Evolutionary conservation across 1,140 invertebrate species (phyloP).

Genomic region (Schmidtea mediterranea): DNA sequence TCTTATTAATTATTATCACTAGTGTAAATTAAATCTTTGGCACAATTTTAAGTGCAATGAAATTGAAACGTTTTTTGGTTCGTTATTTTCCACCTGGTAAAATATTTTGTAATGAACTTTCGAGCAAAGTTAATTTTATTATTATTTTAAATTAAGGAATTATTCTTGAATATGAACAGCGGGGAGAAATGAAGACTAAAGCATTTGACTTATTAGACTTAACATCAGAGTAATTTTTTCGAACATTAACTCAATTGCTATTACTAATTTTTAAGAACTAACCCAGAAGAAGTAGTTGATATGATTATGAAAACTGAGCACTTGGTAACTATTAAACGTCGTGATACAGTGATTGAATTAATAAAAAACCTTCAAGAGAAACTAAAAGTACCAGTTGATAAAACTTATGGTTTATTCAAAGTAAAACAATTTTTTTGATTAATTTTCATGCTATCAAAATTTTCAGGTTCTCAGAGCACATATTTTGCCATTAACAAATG

Average conservation of each 20-base stretch:
- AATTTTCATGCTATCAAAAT: too few relatives aligned
- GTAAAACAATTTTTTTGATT: neutral
- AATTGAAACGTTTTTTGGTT: neutral
- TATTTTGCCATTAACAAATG: slow-evolving; percentile 46
- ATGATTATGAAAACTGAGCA: slow-evolving; percentile 24
- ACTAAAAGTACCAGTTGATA: neutral
- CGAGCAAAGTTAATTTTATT: slow-evolving; percentile 6
- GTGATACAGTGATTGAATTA: slow-evolving; percentile 18
- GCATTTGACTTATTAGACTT: slow-evolving; percentile 25
- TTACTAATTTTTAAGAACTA: slow-evolving; percentile 20
- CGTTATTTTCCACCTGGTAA: neutral
- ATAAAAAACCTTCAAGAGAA: neutral
- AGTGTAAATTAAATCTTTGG: too few relatives aligned
- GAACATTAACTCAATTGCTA: too few relatives aligned
- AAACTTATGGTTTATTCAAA: slow-evolving; percentile 1
- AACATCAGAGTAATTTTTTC: slow-evolving; percentile 20
- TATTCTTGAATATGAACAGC: slow-evolving; percentile 27
- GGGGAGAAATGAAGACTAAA: slow-evolving; percentile 24
- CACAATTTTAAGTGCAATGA: too few relatives aligned
- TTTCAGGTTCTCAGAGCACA: slow-evolving; percentile 37
- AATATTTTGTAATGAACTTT: neutral
- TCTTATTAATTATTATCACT: too few relatives aligned
- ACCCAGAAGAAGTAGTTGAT: slow-evolving; percentile 23
- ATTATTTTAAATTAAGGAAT: slow-evolving; percentile 17
- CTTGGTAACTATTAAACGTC: slow-evolving; percentile 21